Evolutionary conservation across 2,113 vertebrate species (phyloP).

Genomic region (Leucosticte australis): DNA sequence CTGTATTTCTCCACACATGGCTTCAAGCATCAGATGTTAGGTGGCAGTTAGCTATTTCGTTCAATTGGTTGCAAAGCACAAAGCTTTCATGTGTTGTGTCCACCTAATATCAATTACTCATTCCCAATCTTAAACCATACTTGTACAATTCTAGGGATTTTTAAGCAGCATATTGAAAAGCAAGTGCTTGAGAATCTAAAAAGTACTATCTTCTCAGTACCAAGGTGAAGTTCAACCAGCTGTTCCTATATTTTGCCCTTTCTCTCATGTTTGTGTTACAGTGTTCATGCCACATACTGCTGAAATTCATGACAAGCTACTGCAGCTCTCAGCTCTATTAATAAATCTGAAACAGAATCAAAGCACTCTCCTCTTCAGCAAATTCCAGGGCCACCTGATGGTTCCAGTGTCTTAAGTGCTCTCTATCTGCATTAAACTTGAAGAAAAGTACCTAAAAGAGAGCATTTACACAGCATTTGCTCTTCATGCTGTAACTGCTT

Average conservation of each 20-base stretch:
- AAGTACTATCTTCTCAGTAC: not conserved
- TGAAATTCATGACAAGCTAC: not conserved
- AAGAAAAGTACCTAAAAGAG: not conserved
- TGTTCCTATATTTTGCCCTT: not conserved
- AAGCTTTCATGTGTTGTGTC: not conserved
- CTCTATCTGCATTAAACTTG: not conserved
- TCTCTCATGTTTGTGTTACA: not conserved
- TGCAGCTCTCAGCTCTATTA: not conserved
- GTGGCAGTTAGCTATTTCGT: not conserved
- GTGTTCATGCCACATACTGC: not conserved
- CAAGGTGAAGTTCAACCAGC: not conserved
- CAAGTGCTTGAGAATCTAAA: not conserved
- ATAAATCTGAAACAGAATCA: not conserved
- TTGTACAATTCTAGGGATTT: not conserved
- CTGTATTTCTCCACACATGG: not conserved
- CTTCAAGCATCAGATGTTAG: not conserved
- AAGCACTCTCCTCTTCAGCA: not conserved
- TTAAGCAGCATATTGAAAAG: not conserved
- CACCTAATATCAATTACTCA: not conserved
- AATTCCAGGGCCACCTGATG: not conserved
- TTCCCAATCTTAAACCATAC: not conserved
- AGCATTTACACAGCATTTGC: not conserved
- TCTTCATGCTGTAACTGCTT: not conserved
- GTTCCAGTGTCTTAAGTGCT: not conserved
- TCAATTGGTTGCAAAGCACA: not conserved